phyloP scores from a whole-genome alignment of 2,113 vertebrate species.

The Myrmecophaga tridactyla region DNA sequence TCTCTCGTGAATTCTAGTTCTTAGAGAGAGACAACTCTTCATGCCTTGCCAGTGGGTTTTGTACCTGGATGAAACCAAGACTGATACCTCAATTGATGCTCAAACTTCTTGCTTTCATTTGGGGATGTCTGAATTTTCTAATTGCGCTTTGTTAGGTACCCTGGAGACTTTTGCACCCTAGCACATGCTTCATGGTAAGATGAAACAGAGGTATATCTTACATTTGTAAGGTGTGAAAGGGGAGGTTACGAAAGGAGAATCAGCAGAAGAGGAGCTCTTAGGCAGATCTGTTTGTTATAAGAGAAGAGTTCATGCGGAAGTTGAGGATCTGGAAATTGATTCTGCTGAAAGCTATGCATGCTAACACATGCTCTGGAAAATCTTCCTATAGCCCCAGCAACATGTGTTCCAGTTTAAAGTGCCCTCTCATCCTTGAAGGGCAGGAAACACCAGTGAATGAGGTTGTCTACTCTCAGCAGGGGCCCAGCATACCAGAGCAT shows the following conservation, averaged over 20 bases:
- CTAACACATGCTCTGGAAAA: neutral
- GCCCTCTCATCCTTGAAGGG: neutral
- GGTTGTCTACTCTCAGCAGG: neutral
- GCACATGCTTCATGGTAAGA: neutral
- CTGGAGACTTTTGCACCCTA: neutral
- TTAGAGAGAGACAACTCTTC: neutral
- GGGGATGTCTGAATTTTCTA: neutral
- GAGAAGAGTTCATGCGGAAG: neutral
- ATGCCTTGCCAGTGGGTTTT: neutral
- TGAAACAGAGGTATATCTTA: neutral
- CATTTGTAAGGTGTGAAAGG: neutral
- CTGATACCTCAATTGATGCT: rapidly evolving
- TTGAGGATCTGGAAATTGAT: neutral
- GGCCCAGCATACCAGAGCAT: neutral
- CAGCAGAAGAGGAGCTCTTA: neutral
- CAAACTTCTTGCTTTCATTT: neutral
- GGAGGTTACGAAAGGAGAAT: neutral
- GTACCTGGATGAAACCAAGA: neutral
- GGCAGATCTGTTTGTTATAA: neutral
- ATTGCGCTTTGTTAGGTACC: neutral
- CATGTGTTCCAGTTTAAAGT: neutral
- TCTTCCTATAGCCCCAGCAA: neutral
- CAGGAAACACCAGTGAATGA: neutral
- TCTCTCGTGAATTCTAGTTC: neutral
- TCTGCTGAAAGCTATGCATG: neutral